Evolutionary conservation across 2,113 vertebrate genomes (phyloP), one percentile per base, ranked within the genome.

Genomic region (Malaclemys terrapin): DNA sequence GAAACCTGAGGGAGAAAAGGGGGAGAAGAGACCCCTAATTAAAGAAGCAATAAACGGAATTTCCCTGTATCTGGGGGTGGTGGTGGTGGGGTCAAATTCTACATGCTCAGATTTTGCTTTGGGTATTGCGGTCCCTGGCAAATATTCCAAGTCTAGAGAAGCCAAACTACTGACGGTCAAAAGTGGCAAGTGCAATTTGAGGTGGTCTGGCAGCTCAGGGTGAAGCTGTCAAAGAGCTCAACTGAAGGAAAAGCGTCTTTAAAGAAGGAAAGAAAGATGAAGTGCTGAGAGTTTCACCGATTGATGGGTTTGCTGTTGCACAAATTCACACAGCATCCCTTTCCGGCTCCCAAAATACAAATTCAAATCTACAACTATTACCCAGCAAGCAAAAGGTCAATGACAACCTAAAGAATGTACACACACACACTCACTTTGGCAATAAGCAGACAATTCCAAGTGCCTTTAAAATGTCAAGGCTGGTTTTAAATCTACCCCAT

Each of bases 111-210:
- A 25, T 76, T 75, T 12, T 20, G 47, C 94, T 96, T 94, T 94
- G 94, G 94, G 87, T 52, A 94, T 31, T 50, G 95, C 87, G 93
- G 90, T 80, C 90, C 93, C 96, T 94, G 86, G 90, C 78, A 91
- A 31, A 87, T 31, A 52, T 84, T n/a, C 93, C 93, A 69, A 50
- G 84, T 1, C 14, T 22, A 72, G 81, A 10, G 3, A 25, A 76
- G 87, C 93, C 91, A 6, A 88, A 89, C 0, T 0, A 4, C 72
- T 57, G 45, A 88, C 50, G 93, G 80, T 90, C 92, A 52, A 96
- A 96, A 96, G 96, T 95, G 95, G 94, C 93, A 11, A 95, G 96
- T 96, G 93, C 97, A 29, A 91, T 92, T 86, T 94, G 90, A 95
- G 92, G 72, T 6, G 54, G 91, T 50, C 2, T 91, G n/a, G 80